phyloP scores from a whole-genome alignment of 2,888 invertebrate species.

The Ectemnius continuus region DNA sequence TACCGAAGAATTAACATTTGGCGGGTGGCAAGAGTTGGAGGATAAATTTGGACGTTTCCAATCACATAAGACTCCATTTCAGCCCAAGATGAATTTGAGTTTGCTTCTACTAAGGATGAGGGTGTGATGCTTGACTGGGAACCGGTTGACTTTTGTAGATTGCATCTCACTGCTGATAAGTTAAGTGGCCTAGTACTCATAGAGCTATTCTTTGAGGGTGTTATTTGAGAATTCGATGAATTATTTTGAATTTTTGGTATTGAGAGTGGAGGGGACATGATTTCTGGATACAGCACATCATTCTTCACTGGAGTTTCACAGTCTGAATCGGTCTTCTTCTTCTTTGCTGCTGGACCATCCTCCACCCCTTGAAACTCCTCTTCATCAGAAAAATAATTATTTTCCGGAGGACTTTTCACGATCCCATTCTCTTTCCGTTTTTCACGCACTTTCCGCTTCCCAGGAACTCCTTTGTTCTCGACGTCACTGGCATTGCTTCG shows the following conservation, averaged over 20 bases:
- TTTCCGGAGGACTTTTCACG: slow-evolving; percentile 56
- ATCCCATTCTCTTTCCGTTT: slow-evolving; percentile 67
- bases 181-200: slow-evolving; percentile 37
- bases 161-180: slow-evolving; percentile 34
- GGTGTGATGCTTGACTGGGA: slow-evolving; percentile 34
- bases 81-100: slow-evolving; percentile 91
- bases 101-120: slow-evolving; percentile 65
- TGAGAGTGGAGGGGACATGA: slow-evolving; percentile 76
- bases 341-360: slow-evolving; percentile 68
- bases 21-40: slow-evolving; percentile 91
- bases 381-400: slow-evolving; percentile 66
- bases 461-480: slow-evolving; percentile 70
- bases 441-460: slow-evolving; percentile 72
- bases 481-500: slow-evolving; percentile 61
- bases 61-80: slow-evolving; percentile 94
- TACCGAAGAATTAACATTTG: slow-evolving; percentile 94
- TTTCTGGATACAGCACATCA: slow-evolving; percentile 67
- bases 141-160: slow-evolving; percentile 42
- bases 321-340: slow-evolving; percentile 61
- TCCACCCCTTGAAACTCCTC: slow-evolving; percentile 56
- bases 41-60: slow-evolving; percentile 93
- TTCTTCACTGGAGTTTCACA: slow-evolving; percentile 66
- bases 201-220: slow-evolving; percentile 54
- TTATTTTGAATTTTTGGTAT: slow-evolving; percentile 64
- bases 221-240: slow-evolving; percentile 42